Evolutionary conservation across 2,797 vertebrate genomes (phyloP), one percentile per base, ranked within the genome.

Genomic region (Typhlichthys subterraneus): DNA sequence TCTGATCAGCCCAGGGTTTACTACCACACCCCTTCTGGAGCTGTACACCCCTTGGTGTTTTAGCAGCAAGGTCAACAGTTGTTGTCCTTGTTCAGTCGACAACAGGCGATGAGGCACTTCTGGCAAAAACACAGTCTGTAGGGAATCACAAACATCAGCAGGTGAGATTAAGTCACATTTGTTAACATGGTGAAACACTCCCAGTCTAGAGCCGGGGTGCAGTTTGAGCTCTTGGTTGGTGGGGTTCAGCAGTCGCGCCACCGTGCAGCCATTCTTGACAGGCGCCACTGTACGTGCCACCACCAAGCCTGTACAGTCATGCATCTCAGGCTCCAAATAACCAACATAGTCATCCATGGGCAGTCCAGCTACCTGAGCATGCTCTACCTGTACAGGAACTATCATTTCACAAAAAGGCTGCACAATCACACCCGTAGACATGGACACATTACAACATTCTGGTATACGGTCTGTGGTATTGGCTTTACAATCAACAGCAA

Each of bases 361-460:
- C 12, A 31, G 53, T 13, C 29, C 53, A 38, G 23, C 6, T 1
- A 6, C 5, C 4, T 31, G 23, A 8, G 23, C 2, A 52, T 14
- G 0, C 63, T 57, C 14, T 45, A 48, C 13, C 31, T 19, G 5
- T 47, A 29, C 12, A 53, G 31, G 11, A 15, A 57, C 17, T 60
- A 23, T 5, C 38, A 33, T 12, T 57, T 57, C n/a, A 45, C 61
- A 0, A 1, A 61, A 59, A 10, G 45, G 48, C 2, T 51, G 61
- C 7, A 68, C 23, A 42, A 15, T 47, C 5, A 45, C 50, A 14
- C 29, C 29, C 4, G 49, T 59, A 7, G 54, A 50, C 1, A 72
- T 42, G 0, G 51, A 68, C 12, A 72, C 56, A 19, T 72, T 69
- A 68, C 65, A 69, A 23, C 61, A 72, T 11, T 46, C 13, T 4